Conservation (phyloP, 2,888 invertebrate genomes). For the Drosophila tripunctata region DNA sequence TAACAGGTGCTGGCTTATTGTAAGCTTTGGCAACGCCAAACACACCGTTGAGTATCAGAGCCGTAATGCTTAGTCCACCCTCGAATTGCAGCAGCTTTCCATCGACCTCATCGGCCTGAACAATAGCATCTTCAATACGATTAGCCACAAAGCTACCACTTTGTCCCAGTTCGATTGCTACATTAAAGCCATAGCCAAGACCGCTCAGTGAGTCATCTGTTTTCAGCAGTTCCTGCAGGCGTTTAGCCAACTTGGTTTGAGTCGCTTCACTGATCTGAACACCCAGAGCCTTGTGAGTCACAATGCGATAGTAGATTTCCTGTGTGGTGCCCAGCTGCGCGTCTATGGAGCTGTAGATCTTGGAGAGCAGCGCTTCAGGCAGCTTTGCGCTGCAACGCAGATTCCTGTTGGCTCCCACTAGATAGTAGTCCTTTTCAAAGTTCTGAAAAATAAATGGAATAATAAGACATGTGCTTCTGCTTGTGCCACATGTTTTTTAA, state of each 20-base stretch:
- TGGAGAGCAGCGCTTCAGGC: constrained; percentile 85
- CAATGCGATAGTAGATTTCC: constrained; percentile 91
- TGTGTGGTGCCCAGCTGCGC: constrained; percentile 88
- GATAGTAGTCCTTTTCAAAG: constrained; percentile 87
- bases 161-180: constrained; percentile 89
- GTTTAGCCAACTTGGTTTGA: constrained; percentile 89
- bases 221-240: constrained; percentile 90
- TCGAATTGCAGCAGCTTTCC: constrained; percentile 95
- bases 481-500: constrained; percentile 10
- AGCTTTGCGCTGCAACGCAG: constrained; percentile 86
- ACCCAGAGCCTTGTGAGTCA: constrained; percentile 88
- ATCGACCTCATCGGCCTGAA: constrained; percentile 98
- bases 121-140: constrained; percentile 95
- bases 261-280: constrained; percentile 88
- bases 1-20: constrained; percentile 89
- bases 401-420: constrained; percentile 87
- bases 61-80: constrained; percentile 93
- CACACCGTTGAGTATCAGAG: constrained; percentile 87
- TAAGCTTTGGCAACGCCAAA: constrained; percentile 86
- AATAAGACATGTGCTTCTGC: too few species aligned
- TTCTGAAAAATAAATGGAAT: constrained; percentile 76
- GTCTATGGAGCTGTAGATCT: constrained; percentile 87
- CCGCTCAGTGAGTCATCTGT: constrained; percentile 93
- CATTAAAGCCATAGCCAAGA: constrained; percentile 92
- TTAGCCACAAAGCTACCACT: constrained; percentile 88